phyloP scores from a whole-genome alignment of 2,888 invertebrate species.

The Phyllotreta cruciferae region DNA sequence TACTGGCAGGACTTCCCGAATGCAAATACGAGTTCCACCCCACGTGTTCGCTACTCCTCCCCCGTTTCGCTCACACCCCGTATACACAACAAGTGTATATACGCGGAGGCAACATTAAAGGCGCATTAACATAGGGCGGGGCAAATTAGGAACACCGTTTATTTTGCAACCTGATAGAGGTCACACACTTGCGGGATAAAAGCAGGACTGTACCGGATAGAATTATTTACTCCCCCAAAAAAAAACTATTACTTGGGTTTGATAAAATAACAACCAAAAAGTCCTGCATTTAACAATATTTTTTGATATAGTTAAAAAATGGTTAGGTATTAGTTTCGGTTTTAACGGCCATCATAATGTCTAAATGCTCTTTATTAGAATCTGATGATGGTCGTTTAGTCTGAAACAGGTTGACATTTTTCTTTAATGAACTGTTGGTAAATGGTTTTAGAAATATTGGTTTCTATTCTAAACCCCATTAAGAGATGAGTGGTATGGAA shows the following conservation, averaged over 20 bases:
- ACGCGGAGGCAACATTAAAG: slow-evolving; percentile 51
- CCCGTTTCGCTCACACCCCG: slow-evolving; percentile 40
- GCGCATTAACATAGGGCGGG: slow-evolving; percentile 57
- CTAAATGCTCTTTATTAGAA: too few species aligned
- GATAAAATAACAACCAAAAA: neutral
- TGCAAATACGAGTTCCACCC: slow-evolving; percentile 24
- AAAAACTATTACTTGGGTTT: neutral
- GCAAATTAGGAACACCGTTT: slow-evolving; percentile 52
- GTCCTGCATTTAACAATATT: too few species aligned
- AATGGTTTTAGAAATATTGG: too few species aligned
- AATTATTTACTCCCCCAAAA: neutral
- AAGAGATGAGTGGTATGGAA: too few species aligned
- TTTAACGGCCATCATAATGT: too few species aligned
- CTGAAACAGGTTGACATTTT: too few species aligned
- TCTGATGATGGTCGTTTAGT: too few species aligned
- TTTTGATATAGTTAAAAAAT: too few species aligned
- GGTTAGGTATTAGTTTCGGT: too few species aligned
- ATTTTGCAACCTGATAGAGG: slow-evolving; percentile 56
- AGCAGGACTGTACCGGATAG: slow-evolving; percentile 30
- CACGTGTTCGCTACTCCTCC: slow-evolving; percentile 37
- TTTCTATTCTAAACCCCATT: too few species aligned
- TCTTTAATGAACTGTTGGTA: too few species aligned
- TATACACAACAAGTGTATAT: slow-evolving; percentile 53
- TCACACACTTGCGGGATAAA: slow-evolving; percentile 47
- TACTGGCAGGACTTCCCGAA: slow-evolving; percentile 17